Percentiles rank a stretch among this genome's conserved stretches.
phyloP scores from a whole-genome alignment of 2,797 vertebrate genomes.

The Muraenolepis orangiensis region DNA sequence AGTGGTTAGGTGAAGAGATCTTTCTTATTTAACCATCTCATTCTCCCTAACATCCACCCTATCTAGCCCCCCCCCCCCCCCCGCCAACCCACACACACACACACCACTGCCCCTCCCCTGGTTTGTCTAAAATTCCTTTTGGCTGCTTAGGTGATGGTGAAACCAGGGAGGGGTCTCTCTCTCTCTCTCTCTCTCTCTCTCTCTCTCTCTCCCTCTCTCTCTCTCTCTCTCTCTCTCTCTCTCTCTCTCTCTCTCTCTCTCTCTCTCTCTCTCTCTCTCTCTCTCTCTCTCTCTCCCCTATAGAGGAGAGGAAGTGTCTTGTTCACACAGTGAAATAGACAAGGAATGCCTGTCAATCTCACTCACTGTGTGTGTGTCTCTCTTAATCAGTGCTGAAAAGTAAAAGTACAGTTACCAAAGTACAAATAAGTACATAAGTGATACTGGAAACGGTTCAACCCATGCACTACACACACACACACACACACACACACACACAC shows the following conservation, averaged over 20 bases:
- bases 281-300: background rate
- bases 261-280: background rate
- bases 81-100: background rate
- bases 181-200: background rate
- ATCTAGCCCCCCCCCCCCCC: background rate
- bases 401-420: background rate
- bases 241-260: background rate
- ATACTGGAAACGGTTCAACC: no score
- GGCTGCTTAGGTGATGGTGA: constrained; percentile 43
- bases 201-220: background rate
- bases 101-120: constrained; percentile 3
- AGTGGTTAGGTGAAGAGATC: no score
- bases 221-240: background rate
- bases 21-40: background rate
- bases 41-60: constrained; percentile 25
- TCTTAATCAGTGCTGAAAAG: background rate
- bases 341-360: background rate
- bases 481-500: no score
- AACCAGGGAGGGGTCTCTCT: background rate
- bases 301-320: background rate
- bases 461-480: no score
- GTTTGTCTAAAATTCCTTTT: constrained; percentile 37
- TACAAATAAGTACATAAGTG: background rate
- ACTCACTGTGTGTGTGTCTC: no score
- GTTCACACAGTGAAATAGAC: no score